A percentile compares a stretch with the other conserved stretches of the same genome.
phyloP scores from a whole-genome alignment of 2,797 vertebrate genomes.

The Phalloptychus januarius region DNA sequence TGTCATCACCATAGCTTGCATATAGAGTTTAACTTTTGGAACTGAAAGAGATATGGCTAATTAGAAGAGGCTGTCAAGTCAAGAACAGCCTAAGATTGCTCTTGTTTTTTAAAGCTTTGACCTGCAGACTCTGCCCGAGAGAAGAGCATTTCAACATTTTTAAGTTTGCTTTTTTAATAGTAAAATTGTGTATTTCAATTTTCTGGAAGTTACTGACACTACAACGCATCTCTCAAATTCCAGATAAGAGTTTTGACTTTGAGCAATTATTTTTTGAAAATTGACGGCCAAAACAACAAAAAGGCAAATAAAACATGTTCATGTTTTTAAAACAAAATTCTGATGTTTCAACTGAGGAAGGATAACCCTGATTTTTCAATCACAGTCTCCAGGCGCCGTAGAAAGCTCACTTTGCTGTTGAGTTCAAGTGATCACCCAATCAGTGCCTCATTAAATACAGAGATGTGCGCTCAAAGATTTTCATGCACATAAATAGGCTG shows the following conservation, averaged over 20 bases:
- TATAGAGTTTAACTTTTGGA: conserved; percentile 62
- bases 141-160: not conserved
- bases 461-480: not conserved
- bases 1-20: conserved; percentile 47
- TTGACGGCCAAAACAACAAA: not conserved
- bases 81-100: conserved; percentile 53
- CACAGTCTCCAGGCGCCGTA: not conserved
- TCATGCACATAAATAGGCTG: not conserved
- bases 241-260: not conserved
- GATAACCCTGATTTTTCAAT: not conserved
- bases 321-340: not conserved
- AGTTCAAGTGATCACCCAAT: not conserved
- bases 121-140: not conserved
- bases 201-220: not conserved
- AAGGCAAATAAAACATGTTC: not conserved
- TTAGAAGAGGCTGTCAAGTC: conserved; percentile 64
- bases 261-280: not conserved
- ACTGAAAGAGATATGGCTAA: conserved; percentile 70
- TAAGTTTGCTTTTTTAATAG: not conserved
- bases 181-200: not conserved
- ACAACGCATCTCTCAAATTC: not conserved
- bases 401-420: not conserved
- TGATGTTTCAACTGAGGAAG: not conserved
- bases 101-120: conserved; percentile 28
- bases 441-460: not conserved